Evolutionary conservation across 2,113 vertebrate species (phyloP).

Genomic region (Cacatua alba): DNA sequence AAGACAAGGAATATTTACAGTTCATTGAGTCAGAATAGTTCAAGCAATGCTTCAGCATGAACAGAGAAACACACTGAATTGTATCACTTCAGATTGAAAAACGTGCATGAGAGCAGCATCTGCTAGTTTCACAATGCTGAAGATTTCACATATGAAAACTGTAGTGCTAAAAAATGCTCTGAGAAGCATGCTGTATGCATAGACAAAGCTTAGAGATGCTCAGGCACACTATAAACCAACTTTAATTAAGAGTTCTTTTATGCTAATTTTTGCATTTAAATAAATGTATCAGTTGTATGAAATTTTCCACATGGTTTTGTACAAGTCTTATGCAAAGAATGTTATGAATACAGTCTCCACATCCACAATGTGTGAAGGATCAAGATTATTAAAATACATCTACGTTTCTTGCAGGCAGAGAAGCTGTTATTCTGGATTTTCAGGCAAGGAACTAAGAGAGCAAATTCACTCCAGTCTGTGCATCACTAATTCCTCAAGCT

Average conservation of each 20-base stretch:
- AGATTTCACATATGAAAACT: neutral
- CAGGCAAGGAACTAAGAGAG: neutral
- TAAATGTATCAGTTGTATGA: neutral
- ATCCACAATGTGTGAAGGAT: neutral
- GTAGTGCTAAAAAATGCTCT: neutral
- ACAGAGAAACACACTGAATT: slow-evolving; percentile 1
- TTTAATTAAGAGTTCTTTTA: neutral
- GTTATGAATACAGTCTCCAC: neutral
- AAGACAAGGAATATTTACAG: slow-evolving; percentile 70
- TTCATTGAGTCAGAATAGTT: slow-evolving; percentile 42
- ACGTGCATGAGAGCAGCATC: neutral
- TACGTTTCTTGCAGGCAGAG: neutral
- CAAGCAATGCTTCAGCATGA: slow-evolving; percentile 39
- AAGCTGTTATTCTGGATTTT: neutral
- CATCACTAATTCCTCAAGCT: neutral
- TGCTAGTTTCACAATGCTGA: neutral
- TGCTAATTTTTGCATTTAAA: neutral
- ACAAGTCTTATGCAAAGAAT: neutral
- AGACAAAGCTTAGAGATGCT: neutral
- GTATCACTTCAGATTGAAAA: slow-evolving; percentile 1
- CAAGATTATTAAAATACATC: neutral
- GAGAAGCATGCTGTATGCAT: neutral
- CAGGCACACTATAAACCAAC: neutral
- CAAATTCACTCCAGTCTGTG: neutral
- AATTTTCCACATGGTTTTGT: neutral